Base-by-base conservation (phyloP, 2,113 vertebrate genomes). In the Urocolius indicus region DNA sequence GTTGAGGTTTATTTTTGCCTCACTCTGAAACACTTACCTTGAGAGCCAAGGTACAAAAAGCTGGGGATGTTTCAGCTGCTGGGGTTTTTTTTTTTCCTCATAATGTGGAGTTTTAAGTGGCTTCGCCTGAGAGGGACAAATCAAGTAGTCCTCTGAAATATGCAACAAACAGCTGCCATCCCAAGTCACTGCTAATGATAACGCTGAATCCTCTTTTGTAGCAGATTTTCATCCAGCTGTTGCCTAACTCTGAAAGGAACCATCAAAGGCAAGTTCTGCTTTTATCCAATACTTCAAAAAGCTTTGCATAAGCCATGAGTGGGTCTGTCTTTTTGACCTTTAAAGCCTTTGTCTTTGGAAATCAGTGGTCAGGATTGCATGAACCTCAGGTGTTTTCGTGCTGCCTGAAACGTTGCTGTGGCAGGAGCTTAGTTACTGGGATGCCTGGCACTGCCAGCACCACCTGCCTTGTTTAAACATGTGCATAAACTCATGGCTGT, bases 141-240 rank as follows among this genome's bases (percentile, higher is more conserved):
- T 88, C 89, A 76, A 97, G 86, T 46, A 82, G 80, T n/a, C 30
- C 74, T 72, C 83, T 94, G 86, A 87, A 87, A 59, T 90, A 90
- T 11, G 26, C 72, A 94, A 82, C 84, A 43, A 90, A 87, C 93
- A 96, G 97, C 96, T 96, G 95, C 96, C 83, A 74, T 84, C 94
- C 80, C 36, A 78, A 95, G 67, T 87, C 89, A 72, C 73, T 2
- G 5, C 85, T 97, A 72, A 95, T 75, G 78, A 55, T 75, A 89
- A 62, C 38, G 8, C 3, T 6, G 30, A 68, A 57, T 84, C 91
- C 57, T 82, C 88, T 68, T 96, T 94, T 95, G 90, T 93, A 43
- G 4, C n/a, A 84, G 76, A 38, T 87, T 94, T 95, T 72, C 84
- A 87, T 84, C 96, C 94, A 96, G 94, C 96, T 96, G 80, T 71